Base-by-base conservation (phyloP, 2,113 vertebrate genomes). In the Scartelaos histophorus region DNA sequence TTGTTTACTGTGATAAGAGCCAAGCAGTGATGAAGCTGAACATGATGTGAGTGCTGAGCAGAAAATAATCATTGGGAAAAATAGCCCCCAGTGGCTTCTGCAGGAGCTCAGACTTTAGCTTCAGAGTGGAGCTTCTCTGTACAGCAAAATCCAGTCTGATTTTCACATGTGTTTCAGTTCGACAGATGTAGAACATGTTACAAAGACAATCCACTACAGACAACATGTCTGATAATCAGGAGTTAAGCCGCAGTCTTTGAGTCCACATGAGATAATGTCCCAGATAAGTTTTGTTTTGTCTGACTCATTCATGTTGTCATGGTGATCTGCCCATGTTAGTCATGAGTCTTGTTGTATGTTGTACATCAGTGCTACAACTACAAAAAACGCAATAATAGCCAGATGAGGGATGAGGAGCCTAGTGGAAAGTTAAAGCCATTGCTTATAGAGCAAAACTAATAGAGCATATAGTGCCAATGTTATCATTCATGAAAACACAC, bases 1-100 rank as follows among this genome's bases (percentile, higher is more conserved):
- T 45, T 77, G 25, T 73, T 81, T 66, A 57, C 68, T 68, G 34
- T 79, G 69, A 75, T 81, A 74, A n/a, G 0, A 0, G 66, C 24
- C 71, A 67, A 67, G 57, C 15, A 10, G 54, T 46, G 67, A 61
- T 13, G 24, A 67, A 69, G 25, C 15, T n/a, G 43, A 67, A 66
- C 74, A 75, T 69, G 72, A 54, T 13, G 0, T 3, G 49, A 69
- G 35, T 65, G 22, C 9, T 5, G 25, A 78, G 58, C 51, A 66
- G 16, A 12, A 13, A 9, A 13, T 62, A 72, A 67, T 73, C 46
- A 72, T 12, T 9, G 0, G 1, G 21, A 17, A 45, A n/a, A 66
- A 16, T 45, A 10, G 12, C 57, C 75, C 70, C 19, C 15, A 16
- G 56, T 73, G 65, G 45, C 3, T 67, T 53, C n/a, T 58, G 67